These are phyloP conservation scores for Actenoides lindsayi DNA, from an alignment of 2,113 vertebrate species.

Conservation along the genomic window DNA sequence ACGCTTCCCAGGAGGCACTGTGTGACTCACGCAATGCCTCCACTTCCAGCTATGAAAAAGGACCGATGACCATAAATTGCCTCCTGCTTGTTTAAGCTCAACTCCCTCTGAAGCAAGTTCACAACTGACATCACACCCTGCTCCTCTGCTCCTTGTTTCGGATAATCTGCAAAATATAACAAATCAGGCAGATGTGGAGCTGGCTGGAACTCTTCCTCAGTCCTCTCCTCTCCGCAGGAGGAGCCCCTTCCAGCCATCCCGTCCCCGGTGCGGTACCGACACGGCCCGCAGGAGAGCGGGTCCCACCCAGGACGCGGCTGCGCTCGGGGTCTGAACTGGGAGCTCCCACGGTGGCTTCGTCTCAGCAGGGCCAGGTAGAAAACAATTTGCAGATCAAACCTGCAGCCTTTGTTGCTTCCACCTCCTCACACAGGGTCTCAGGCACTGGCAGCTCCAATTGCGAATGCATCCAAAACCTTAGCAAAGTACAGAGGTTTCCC, in stretches of 20 bases:
- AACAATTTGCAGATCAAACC: neutral
- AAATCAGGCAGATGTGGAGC: neutral
- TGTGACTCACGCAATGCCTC: neutral
- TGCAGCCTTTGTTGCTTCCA: neutral
- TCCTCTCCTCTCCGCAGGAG: neutral
- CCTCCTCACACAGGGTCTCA: neutral
- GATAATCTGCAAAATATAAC: neutral
- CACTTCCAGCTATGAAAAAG: neutral
- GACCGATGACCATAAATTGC: neutral
- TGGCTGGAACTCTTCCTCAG: neutral
- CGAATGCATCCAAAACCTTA: fast-evolving
- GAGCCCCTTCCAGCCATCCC: neutral
- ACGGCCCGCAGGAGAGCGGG: fast-evolving
- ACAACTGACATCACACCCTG: neutral
- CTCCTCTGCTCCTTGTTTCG: neutral
- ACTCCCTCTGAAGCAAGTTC: neutral
- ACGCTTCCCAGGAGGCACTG: neutral
- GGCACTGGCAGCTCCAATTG: neutral
- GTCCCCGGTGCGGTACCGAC: neutral
- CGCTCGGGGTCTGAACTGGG: neutral
- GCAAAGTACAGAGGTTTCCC: neutral
- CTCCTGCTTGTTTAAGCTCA: neutral
- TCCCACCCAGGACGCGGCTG: fast-evolving
- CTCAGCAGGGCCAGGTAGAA: neutral
- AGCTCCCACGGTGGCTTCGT: neutral